phyloP scores from a whole-genome alignment of 2,797 vertebrate species.

The Lithobates sylvaticus region DNA sequence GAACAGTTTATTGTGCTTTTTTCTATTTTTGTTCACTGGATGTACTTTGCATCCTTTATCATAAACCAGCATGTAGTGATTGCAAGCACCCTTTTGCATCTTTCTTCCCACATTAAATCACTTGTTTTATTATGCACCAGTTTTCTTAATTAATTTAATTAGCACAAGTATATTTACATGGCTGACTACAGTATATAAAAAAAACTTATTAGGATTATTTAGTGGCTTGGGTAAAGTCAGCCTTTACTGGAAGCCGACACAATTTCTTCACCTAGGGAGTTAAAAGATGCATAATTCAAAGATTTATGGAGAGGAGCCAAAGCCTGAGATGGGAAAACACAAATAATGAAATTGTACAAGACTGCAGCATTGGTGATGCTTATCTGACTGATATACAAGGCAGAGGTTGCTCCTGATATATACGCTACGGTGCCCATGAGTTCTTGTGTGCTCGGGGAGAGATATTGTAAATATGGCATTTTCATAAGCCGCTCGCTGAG shows the following conservation, averaged over 20 bases:
- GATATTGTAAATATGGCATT: slow-evolving; percentile 41
- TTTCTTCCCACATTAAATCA: background rate
- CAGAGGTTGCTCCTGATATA: slow-evolving; percentile 17
- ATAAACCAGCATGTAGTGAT: too few relatives aligned
- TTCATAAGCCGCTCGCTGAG: slow-evolving; percentile 25
- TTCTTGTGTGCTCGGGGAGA: background rate
- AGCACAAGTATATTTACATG: slow-evolving; percentile 11
- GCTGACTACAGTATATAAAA: slow-evolving; percentile 21
- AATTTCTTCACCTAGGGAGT: background rate
- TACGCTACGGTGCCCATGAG: slow-evolving; percentile 26
- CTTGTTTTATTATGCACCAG: slow-evolving; percentile 24
- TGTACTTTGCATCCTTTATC: background rate
- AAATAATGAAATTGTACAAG: slow-evolving; percentile 43
- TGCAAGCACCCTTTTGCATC: background rate
- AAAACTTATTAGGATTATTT: slow-evolving; percentile 30
- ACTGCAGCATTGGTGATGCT: slow-evolving; percentile 24
- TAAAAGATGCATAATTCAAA: slow-evolving; percentile 41
- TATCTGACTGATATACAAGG: slow-evolving; percentile 43
- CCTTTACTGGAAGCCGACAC: background rate
- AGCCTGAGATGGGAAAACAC: slow-evolving; percentile 34
- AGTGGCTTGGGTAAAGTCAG: background rate
- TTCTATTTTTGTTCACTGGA: too few relatives aligned
- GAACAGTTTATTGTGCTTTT: too few relatives aligned
- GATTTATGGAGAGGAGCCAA: slow-evolving; percentile 22
- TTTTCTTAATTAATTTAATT: slow-evolving; percentile 45